These are phyloP conservation scores for Hydraecia micacea DNA, from an alignment of 2,888 invertebrate species.

Conservation along the genomic window DNA sequence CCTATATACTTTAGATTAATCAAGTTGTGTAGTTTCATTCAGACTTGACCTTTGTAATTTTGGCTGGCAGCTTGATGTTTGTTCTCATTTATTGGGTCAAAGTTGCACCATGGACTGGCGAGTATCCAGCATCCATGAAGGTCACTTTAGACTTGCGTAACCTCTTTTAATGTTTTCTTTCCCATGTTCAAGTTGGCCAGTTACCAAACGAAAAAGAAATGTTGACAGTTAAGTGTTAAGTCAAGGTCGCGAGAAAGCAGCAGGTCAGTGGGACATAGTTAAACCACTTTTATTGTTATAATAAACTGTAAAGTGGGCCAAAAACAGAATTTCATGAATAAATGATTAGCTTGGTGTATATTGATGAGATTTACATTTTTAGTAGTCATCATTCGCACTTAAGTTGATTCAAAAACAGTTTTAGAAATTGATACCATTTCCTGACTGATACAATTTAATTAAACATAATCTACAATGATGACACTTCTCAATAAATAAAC, in stretches of 20 bases:
- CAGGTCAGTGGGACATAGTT: constrained; percentile 66
- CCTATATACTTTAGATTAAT: constrained; percentile 7
- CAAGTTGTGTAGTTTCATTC: constrained; percentile 16
- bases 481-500: constrained; percentile 1
- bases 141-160: constrained; percentile 63
- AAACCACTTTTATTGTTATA: constrained; percentile 56
- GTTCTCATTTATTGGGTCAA: constrained; percentile 69
- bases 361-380: constrained; percentile 47
- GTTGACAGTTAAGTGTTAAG: constrained; percentile 58
- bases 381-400: constrained; percentile 1
- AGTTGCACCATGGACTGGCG: constrained; percentile 71
- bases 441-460: background rate
- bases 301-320: constrained; percentile 55
- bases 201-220: constrained; percentile 69
- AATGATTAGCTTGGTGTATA: constrained; percentile 37
- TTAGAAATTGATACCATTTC: constrained; percentile 5
- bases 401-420: background rate
- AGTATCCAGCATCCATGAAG: constrained; percentile 70
- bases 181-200: constrained; percentile 68
- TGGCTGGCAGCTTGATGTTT: constrained; percentile 56
- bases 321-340: constrained; percentile 58
- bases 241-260: constrained; percentile 71
- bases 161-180: constrained; percentile 58
- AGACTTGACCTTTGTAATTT: constrained; percentile 48
- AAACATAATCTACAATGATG: background rate